Conservation (phyloP, 2,888 invertebrate species). For the Volucella inflata region DNA sequence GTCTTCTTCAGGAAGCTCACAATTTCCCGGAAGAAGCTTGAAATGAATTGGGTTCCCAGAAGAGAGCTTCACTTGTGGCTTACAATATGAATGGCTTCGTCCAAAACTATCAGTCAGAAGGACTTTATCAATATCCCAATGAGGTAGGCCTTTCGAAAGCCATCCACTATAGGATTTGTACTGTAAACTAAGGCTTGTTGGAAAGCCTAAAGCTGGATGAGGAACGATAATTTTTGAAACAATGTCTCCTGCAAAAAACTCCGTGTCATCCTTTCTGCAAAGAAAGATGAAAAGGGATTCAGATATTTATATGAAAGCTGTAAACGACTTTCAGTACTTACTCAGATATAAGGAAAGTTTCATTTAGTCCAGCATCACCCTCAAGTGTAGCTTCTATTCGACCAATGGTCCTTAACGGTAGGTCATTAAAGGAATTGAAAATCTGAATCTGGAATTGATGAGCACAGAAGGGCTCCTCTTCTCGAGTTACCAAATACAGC, state of each 20-base stretch:
- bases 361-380: constrained; percentile 92
- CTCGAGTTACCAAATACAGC: constrained; percentile 94
- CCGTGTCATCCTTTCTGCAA: constrained; percentile 91
- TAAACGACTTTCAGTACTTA: constrained; percentile 83
- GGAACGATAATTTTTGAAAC: constrained; percentile 94
- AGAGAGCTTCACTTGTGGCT: constrained; percentile 89
- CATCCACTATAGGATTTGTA: constrained; percentile 96
- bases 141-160: constrained; percentile 92
- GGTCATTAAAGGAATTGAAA: constrained; percentile 88
- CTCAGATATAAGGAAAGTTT: constrained; percentile 94
- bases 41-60: constrained; percentile 90
- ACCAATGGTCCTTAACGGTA: constrained; percentile 87
- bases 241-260: constrained; percentile 88
- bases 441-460: constrained; percentile 94
- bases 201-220: constrained; percentile 92
- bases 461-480: constrained; percentile 96
- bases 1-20: constrained; percentile 86
- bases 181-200: constrained; percentile 89
- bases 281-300: not conserved
- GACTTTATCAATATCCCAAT: constrained; percentile 92
- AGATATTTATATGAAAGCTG: not conserved
- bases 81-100: constrained; percentile 92
- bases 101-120: constrained; percentile 93
- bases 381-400: constrained; percentile 91
- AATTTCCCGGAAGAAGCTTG: constrained; percentile 91